Evolutionary conservation across 1,140 invertebrate species (phyloP), one percentile per base, ranked within the genome.

Genomic region (Heliconius hewitsoni): DNA sequence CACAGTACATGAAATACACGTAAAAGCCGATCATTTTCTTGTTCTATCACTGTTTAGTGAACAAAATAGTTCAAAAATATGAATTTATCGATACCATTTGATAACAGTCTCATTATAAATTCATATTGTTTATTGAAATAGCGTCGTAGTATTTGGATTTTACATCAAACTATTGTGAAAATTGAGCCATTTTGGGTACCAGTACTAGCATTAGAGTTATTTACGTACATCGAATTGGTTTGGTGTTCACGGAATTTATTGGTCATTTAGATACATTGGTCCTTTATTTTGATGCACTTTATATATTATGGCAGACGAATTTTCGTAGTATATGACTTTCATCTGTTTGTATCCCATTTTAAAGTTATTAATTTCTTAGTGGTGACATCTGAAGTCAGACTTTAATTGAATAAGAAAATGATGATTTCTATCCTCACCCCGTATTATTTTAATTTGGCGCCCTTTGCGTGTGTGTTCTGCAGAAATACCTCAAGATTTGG

Each of bases 71-170:
- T 30, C 60, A 66, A 66, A 66, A 66, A 66, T 66, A 66, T 66
- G n/a, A 13, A 66, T 66, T 66, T 66, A 27, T 13, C 4, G 60
- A n/a, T 66, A 6, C 27, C 3, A 16, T 66, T 66, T 11, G 23
- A 66, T 30, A 66, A 66, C 27, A 0, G 13, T 16, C 23, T 66
- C 13, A 66, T 66, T 66, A 66, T 30, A 66, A n/a, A 66, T 66
- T 66, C 60, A 66, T 66, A 66, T 66, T 9, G 60, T 30, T 66
- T 66, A 66, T 66, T 66, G 60, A 30, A 66, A 66, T 30, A 27
- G 27, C 27, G 60, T 30, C 60, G 60, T 66, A 66, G 27, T 30
- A 30, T 66, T 66, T 27, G 9, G 60, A 66, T 66, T 66, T 66
- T 66, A 66, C 60, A 66, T 66, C 60, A 30, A 30, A 8, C 23